Base-by-base conservation (phyloP, 2,797 vertebrate genomes). In the Mus spretus region DNA sequence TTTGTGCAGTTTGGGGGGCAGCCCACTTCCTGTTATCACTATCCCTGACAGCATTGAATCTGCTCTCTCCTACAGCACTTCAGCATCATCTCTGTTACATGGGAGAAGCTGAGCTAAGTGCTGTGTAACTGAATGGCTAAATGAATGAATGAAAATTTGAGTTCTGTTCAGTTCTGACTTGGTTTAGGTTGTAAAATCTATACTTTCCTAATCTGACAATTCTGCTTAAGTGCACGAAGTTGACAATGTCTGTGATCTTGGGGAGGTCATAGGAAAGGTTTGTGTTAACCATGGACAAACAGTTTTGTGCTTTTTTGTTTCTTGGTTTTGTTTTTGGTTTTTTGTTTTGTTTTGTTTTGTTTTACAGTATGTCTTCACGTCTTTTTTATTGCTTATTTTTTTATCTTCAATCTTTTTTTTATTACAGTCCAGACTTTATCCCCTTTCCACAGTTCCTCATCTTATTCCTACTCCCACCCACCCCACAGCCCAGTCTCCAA, bases 121-220 rank as follows among this genome's bases (percentile, higher is more conserved):
- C 63, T 47, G 37, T 4, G 0, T 28, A 28, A n/a, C 55, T 17
- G 12, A 9, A 13, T 31, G 14, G 20, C 20, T 34, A 78, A 14
- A 85, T 63, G 47, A 86, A 47, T 61, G 40, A 37, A 22, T 55
- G 50, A 37, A 91, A 82, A 31, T 13, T 70, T 22, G 24, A 67
- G 44, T 82, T 63, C 63, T 89, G 17, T 37, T 20, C 70, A 59
- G 8, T 78, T 95, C 40, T 82, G 40, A 70, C 89, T 91, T 91
- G 15, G 13, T 6, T 63, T 75, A 6, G 22, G 28, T 75, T 89
- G 74, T 63, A 57, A 75, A 70, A 55, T 20, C 75, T 11, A 0
- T 47, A 44, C 50, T 55, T 86, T 75, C 13, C 3, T 65, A 72
- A 40, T 86, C 53, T 82, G 15, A 34, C 15, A 8, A 55, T 19